phyloP scores from a whole-genome alignment of 2,888 invertebrate species.

The Heliconius ismenius region DNA sequence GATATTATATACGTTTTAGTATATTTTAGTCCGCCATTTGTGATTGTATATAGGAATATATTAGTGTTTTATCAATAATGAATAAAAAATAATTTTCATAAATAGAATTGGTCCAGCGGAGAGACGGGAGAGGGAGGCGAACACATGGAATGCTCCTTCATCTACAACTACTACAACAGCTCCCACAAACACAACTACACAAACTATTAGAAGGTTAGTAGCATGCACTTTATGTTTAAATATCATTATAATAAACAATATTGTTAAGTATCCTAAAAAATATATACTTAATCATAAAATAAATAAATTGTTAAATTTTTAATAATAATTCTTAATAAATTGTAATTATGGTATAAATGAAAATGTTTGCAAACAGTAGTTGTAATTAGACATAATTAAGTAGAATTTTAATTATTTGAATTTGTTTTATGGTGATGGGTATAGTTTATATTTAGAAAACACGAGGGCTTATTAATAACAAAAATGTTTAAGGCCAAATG shows the following conservation, averaged over 20 bases:
- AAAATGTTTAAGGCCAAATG: background rate
- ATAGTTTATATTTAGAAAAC: background rate
- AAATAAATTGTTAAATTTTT: too few relatives aligned
- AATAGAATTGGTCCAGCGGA: constrained; percentile 62
- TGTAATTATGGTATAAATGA: background rate
- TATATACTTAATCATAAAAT: too few relatives aligned
- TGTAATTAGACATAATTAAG: too few relatives aligned
- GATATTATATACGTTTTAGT: background rate
- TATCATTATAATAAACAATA: background rate
- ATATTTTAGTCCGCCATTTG: background rate
- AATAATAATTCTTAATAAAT: background rate
- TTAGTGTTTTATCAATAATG: background rate
- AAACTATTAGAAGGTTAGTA: constrained; percentile 40
- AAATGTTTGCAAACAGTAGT: too few relatives aligned
- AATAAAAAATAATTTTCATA: background rate
- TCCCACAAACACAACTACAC: constrained; percentile 42
- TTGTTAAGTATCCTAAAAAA: background rate
- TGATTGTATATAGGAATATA: too few relatives aligned
- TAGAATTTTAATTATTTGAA: background rate
- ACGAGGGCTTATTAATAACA: background rate
- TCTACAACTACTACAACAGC: constrained; percentile 59
- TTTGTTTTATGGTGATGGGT: background rate
- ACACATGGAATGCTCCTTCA: constrained; percentile 61
- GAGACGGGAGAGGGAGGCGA: constrained; percentile 64
- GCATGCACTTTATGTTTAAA: background rate